Evolutionary conservation across 2,797 vertebrate species (phyloP), one percentile per base, ranked within the genome.

Genomic region (Salarias fasciatus): DNA sequence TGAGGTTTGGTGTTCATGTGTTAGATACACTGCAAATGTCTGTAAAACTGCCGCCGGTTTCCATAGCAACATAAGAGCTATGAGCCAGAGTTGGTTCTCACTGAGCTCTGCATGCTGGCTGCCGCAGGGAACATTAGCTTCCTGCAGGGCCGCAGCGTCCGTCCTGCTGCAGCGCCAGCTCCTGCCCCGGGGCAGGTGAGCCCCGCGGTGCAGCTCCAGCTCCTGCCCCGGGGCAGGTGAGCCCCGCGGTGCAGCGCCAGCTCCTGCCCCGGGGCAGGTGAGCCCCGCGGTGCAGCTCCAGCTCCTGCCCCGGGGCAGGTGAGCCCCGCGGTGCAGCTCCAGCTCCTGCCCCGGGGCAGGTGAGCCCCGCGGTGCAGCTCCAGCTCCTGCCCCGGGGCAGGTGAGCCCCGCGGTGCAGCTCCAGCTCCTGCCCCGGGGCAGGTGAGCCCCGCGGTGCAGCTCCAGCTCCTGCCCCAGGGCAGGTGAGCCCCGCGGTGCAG

Each of bases 401-500:
- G 83, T 88, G 80, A 86, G 76, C 48, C 58, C 68, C 63, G 33
- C 12, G 30, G 72, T 75, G n/a, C n/a, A n/a, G n/a, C n/a, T n/a
- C n/a, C n/a, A n/a, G n/a, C n/a, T n/a, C n/a, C 56, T 14, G 53
- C 37, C 33, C 52, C 24, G 58, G 54, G 46, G 53, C 4, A 3
- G 42, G 44, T 72, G 53, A n/a, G 30, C 43, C 44, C 60, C 52
- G 67, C 5, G 11, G 40, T 41, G 64, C 35, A 51, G 55, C 40
- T 31, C 12, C 5, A 36, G 47, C 54, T 56, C 41, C 3, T 24
- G 18, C 63, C 74, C 79, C 40, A 0, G 29, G 82, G 82, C 77
- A 85, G 79, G 76, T 86, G 70, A 82, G 69, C 18, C 18, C 52
- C n/a, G n/a, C n/a, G n/a, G n/a, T n/a, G n/a, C n/a, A n/a, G n/a